These are phyloP conservation scores for Hirundo rustica DNA, from an alignment of 2,797 vertebrate species.

Conservation along the genomic window DNA sequence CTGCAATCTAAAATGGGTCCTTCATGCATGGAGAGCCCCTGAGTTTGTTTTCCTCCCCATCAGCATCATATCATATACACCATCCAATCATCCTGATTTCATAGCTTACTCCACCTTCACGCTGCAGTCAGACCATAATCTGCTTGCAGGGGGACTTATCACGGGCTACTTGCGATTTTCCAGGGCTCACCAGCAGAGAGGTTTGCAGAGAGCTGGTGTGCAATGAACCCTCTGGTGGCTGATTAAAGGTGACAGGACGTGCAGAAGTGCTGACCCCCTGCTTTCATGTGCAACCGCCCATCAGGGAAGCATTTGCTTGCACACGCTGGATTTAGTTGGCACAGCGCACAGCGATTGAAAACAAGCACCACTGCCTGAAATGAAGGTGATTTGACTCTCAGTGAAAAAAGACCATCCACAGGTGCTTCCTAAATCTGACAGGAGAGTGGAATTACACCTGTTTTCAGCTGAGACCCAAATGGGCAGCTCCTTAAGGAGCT, in stretches of 20 bases:
- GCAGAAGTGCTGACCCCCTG: not conserved
- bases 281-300: not conserved
- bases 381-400: not conserved
- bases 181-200: not conserved
- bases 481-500: not conserved
- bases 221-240: not conserved
- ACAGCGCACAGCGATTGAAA: not conserved
- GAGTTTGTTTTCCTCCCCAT: not conserved
- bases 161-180: rapidly evolving
- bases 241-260: not conserved
- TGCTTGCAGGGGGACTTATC: not conserved
- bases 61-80: not conserved
- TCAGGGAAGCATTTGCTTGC: not conserved
- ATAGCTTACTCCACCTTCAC: not conserved
- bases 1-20: not conserved
- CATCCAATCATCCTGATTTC: not conserved
- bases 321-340: rapidly evolving
- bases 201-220: not conserved
- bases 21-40: rapidly evolving
- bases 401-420: not conserved
- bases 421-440: not conserved
- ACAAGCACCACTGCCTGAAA: not conserved
- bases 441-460: not conserved
- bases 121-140: rapidly evolving
- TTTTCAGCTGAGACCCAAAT: not conserved